These are phyloP conservation scores for Deroptyus accipitrinus DNA, from an alignment of 2,113 vertebrate species.

Conservation along the genomic window DNA sequence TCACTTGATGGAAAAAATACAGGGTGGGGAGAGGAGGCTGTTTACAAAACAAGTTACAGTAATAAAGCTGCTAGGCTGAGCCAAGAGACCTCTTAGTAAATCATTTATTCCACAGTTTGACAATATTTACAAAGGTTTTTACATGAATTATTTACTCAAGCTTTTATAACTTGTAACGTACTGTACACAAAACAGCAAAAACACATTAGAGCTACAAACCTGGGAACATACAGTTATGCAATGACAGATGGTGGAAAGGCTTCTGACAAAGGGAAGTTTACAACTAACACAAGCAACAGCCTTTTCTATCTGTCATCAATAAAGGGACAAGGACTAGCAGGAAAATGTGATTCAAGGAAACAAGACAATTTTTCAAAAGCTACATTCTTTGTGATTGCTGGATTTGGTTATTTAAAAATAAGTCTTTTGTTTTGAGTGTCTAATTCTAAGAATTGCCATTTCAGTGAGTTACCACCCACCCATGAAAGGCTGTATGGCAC, in stretches of 20 bases:
- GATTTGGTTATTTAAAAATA: conserved; percentile 35
- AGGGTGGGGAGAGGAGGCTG: conserved; percentile 42
- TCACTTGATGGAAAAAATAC: conserved; percentile 67
- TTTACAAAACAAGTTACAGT: conserved; percentile 76
- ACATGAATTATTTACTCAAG: conserved; percentile 87
- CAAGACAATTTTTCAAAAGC: conserved; percentile 38
- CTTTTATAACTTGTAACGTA: conserved; percentile 72
- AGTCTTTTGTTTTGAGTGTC: conserved; percentile 43
- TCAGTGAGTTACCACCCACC: conserved; percentile 29
- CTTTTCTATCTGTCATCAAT: conserved; percentile 60
- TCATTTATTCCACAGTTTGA: conserved; percentile 83
- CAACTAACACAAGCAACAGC: conserved; percentile 44
- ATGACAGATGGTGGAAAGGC: conserved; percentile 65
- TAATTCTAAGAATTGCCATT: conserved; percentile 47
- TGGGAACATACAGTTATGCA: conserved; percentile 63
- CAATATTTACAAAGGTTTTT: conserved; percentile 81
- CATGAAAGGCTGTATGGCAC: neutral
- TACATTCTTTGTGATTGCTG: conserved; percentile 51
- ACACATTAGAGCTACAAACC: conserved; percentile 60
- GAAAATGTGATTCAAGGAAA: conserved; percentile 63
- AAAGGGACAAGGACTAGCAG: conserved; percentile 36
- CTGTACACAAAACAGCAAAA: conserved; percentile 69
- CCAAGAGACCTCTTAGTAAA: conserved; percentile 79
- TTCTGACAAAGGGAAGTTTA: conserved; percentile 59
- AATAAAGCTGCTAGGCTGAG: conserved; percentile 80